Base-by-base conservation (phyloP, 2,113 vertebrate genomes). In the Charina bottae region DNA sequence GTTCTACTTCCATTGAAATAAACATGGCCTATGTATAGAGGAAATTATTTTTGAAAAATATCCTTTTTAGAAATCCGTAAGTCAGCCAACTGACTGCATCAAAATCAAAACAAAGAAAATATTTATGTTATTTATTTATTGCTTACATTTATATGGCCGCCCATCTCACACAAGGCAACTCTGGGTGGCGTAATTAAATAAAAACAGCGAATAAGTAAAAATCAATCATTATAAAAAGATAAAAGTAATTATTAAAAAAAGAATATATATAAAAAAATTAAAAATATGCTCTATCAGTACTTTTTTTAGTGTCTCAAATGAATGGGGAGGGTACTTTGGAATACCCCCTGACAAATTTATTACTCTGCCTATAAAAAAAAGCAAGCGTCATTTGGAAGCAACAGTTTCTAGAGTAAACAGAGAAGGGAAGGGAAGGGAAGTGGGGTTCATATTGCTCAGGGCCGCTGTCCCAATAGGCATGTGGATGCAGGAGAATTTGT, bases 61-160 rank as follows among this genome's bases (percentile, higher is more conserved):
- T 23, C 6, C 93, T 86, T 93, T 33, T 87, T 85, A 91, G 1
- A 55, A 85, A 93, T 83, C 83, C 93, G 59, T 93, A 94, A 93
- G 87, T 90, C 92, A 95, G 15, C 90, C 26, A 68, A 62, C 28
- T 15, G 93, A 8, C 13, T 59, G 15, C 83, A 95, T 37, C 56
- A 93, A 93, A 72, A 83, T 10, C 91, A 90, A 94, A 92, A 84
- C 58, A 15, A 92, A 89, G 21, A 90, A 93, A 42, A 42, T 42
- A 42, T 42, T 42, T n/a, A n/a, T n/a, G n/a, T 3, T 42, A 42
- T 42, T 42, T 42, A 42, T 42, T 42, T 42, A 3, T 42, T 42
- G 42, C 42, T 42, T 42, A 42, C 3, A 42, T 42, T 42, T 42
- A 42, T 42, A 42, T 42, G 42, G 42, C 42, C 42, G 2, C 42